Conservation (phyloP, 2,113 vertebrate species). For the Amphiprion ocellaris region DNA sequence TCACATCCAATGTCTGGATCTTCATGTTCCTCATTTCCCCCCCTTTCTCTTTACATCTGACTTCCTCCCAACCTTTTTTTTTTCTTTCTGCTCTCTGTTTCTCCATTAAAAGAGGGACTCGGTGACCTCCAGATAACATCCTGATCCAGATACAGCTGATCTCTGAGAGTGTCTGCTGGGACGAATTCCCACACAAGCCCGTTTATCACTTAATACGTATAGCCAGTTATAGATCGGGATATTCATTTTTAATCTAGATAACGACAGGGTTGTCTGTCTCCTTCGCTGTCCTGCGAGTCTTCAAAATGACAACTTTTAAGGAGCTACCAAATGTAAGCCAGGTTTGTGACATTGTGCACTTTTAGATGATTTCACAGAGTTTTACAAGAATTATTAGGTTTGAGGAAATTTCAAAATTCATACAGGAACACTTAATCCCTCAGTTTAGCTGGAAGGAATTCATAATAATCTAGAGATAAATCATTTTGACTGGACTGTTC, state of each 20-base stretch:
- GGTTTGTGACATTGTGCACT: too few relatives aligned
- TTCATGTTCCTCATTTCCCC: constrained; percentile 17
- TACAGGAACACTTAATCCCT: too few relatives aligned
- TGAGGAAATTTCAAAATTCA: too few relatives aligned
- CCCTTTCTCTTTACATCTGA: constrained; percentile 22
- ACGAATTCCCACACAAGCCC: constrained; percentile 13
- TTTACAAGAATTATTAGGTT: too few relatives aligned
- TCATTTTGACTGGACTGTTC: too few relatives aligned
- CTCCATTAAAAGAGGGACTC: constrained; percentile 32
- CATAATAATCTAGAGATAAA: too few relatives aligned
- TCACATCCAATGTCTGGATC: constrained; percentile 48
- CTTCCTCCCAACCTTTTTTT: background rate
- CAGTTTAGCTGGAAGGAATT: too few relatives aligned
- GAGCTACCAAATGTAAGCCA: too few relatives aligned
- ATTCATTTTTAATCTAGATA: too few relatives aligned
- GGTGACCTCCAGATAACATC: constrained; percentile 47
- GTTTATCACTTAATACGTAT: background rate
- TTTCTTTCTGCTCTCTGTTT: constrained; percentile 13
- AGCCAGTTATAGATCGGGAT: background rate
- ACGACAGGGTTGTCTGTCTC: too few relatives aligned
- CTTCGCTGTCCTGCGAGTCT: background rate
- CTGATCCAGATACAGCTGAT: constrained; percentile 12
- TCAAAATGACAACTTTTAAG: too few relatives aligned
- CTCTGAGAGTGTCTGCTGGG: constrained; percentile 5
- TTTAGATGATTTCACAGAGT: too few relatives aligned